Conservation (phyloP, 2,797 vertebrate genomes). For the Ctenopoma kingsleyae region DNA sequence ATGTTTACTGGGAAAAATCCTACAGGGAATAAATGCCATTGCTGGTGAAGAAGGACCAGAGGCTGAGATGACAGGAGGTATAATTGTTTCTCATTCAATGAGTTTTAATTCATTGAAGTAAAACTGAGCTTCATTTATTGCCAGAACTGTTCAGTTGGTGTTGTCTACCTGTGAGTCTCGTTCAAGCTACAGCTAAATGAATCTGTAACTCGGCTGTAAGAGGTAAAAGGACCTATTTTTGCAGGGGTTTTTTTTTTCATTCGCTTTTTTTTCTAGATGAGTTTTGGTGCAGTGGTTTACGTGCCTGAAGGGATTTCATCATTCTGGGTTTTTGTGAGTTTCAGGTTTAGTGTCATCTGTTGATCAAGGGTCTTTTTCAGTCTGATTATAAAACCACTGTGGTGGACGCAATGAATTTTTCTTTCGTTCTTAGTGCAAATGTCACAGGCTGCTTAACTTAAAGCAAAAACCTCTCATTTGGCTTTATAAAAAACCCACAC, state of each 20-base stretch:
- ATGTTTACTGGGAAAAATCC: not conserved
- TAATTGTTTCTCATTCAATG: not conserved
- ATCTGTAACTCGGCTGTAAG: not conserved
- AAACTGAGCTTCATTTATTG: not conserved
- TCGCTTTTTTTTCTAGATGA: not conserved
- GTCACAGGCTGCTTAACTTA: slow-evolving; percentile 8
- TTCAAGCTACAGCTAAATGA: not conserved
- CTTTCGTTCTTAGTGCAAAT: slow-evolving; percentile 8
- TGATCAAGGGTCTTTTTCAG: slow-evolving; percentile 15
- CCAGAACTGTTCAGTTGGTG: not conserved
- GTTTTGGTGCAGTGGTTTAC: slow-evolving; percentile 12
- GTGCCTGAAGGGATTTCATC: slow-evolving; percentile 24
- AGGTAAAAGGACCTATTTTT: not conserved
- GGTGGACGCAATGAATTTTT: slow-evolving; percentile 9
- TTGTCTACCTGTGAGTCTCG: not conserved
- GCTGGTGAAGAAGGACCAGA: not conserved
- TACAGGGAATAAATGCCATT: not conserved
- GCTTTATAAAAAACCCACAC: slow-evolving; percentile 17
- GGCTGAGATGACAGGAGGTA: no score
- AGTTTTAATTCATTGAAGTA: slow-evolving; percentile 4
- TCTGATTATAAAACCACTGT: not conserved
- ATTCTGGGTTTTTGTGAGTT: slow-evolving; percentile 30
- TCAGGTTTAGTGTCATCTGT: slow-evolving; percentile 14
- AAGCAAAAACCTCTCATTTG: slow-evolving; percentile 4
- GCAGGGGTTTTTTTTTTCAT: not conserved